Conservation (phyloP, 2,797 vertebrate genomes). For the Acanthis flammea region DNA sequence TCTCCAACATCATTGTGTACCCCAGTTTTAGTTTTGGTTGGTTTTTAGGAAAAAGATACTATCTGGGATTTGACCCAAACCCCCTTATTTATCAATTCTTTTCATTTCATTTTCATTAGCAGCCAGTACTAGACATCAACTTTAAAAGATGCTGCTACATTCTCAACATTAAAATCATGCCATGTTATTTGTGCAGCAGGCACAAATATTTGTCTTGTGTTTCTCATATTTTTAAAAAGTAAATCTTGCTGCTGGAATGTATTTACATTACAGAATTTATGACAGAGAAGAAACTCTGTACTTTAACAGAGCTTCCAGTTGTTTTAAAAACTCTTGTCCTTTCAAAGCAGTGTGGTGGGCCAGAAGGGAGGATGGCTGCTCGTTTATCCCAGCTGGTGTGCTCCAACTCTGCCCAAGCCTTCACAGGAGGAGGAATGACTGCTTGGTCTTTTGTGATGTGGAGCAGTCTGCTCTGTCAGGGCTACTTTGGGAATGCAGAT, state of each 20-base stretch:
- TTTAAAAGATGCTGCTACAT: background rate
- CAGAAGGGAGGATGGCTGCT: background rate
- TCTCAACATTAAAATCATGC: background rate
- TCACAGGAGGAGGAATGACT: background rate
- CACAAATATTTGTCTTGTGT: slow-evolving; percentile 3
- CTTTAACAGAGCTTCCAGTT: background rate
- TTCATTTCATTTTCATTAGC: background rate
- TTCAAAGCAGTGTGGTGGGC: background rate
- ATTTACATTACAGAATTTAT: slow-evolving; percentile 3
- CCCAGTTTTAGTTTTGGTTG: background rate
- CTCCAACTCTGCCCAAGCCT: background rate
- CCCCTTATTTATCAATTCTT: background rate
- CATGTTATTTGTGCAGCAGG: background rate
- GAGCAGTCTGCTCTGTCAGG: background rate
- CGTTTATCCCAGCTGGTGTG: background rate
- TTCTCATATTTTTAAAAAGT: background rate
- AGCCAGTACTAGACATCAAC: background rate
- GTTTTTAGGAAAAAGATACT: background rate
- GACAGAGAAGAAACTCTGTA: background rate
- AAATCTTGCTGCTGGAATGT: background rate
- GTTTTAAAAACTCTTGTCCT: background rate
- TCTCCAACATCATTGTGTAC: background rate
- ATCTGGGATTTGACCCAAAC: background rate
- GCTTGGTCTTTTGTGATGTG: background rate
- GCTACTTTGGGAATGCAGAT: background rate